phyloP scores from a whole-genome alignment of 2,113 vertebrate species.

The Podarcis raffonei region DNA sequence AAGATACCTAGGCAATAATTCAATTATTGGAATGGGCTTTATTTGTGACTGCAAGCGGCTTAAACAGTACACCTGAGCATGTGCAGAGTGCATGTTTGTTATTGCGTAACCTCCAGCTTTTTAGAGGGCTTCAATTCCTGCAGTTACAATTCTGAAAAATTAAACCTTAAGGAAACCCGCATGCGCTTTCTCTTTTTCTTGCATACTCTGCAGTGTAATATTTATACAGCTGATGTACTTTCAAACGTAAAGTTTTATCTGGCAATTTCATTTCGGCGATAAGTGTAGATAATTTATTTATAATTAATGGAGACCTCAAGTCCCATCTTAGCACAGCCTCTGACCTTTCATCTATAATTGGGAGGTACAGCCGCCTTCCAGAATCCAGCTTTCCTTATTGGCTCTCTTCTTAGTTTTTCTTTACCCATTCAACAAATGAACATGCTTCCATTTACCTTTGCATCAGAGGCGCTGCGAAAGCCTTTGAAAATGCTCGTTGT shows the following conservation, averaged over 20 bases:
- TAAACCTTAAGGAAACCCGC: background rate
- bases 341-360: slow-evolving; percentile 60
- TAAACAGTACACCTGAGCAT: background rate
- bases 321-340: slow-evolving; percentile 57
- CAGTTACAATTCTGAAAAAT: background rate
- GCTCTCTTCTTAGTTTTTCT: slow-evolving; percentile 56
- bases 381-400: slow-evolving; percentile 54
- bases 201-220: slow-evolving; percentile 31
- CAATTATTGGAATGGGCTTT: background rate
- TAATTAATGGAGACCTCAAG: slow-evolving; percentile 73
- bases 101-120: background rate
- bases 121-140: rapidly evolving
- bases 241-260: slow-evolving; percentile 70
- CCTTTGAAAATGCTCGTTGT: slow-evolving; percentile 49
- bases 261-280: slow-evolving; percentile 64
- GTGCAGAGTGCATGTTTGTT: background rate
- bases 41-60: background rate
- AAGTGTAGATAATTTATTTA: slow-evolving; percentile 73
- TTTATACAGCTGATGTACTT: slow-evolving; percentile 47
- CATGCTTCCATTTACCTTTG: slow-evolving; percentile 44
- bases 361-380: slow-evolving; percentile 53
- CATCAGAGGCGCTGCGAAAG: slow-evolving; percentile 29
- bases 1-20: background rate
- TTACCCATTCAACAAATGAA: slow-evolving; percentile 41
- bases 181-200: rapidly evolving